A percentile compares a stretch with the other conserved stretches of the same genome.
Evolutionary conservation across 2,888 invertebrate species (phyloP).

Genomic region (Orthosia gracilis): DNA sequence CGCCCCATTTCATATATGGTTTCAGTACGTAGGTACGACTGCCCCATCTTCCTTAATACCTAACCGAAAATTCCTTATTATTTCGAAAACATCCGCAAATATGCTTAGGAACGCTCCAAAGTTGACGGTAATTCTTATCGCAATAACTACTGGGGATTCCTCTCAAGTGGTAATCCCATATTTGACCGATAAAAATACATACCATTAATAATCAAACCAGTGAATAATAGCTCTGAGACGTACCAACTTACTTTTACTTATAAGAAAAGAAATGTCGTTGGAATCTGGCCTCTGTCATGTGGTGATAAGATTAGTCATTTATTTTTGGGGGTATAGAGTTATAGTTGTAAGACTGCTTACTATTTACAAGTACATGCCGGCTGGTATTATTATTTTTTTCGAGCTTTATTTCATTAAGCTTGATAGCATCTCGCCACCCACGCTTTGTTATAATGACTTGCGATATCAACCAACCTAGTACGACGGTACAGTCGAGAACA

Average conservation of each 20-base stretch:
- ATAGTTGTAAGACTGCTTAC: slow-evolving; percentile 54
- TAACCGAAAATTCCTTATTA: neutral
- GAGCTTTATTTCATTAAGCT: slow-evolving; percentile 89
- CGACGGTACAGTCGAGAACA: slow-evolving; percentile 71
- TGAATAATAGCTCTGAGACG: slow-evolving; percentile 72
- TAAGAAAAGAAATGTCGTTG: slow-evolving; percentile 16
- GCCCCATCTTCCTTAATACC: slow-evolving; percentile 28
- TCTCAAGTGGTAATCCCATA: slow-evolving; percentile 71
- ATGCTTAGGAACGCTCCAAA: neutral
- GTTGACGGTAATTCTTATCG: slow-evolving; percentile 27
- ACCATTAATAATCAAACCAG: slow-evolving; percentile 76
- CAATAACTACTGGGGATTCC: slow-evolving; percentile 24
- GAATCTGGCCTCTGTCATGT: slow-evolving; percentile 41
- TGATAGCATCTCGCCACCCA: slow-evolving; percentile 89
- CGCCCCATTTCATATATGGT: neutral
- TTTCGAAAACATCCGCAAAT: neutral
- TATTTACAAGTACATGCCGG: slow-evolving; percentile 69
- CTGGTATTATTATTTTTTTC: slow-evolving; percentile 80
- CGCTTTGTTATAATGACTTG: slow-evolving; percentile 88
- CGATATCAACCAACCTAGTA: slow-evolving; percentile 83
- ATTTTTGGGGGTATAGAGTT: slow-evolving; percentile 12
- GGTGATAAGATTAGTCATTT: slow-evolving; percentile 51
- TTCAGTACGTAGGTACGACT: neutral
- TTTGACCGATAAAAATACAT: slow-evolving; percentile 74
- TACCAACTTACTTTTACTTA: slow-evolving; percentile 31